Conservation (phyloP, 2,888 invertebrate species). For the Darwinula stevensoni region DNA sequence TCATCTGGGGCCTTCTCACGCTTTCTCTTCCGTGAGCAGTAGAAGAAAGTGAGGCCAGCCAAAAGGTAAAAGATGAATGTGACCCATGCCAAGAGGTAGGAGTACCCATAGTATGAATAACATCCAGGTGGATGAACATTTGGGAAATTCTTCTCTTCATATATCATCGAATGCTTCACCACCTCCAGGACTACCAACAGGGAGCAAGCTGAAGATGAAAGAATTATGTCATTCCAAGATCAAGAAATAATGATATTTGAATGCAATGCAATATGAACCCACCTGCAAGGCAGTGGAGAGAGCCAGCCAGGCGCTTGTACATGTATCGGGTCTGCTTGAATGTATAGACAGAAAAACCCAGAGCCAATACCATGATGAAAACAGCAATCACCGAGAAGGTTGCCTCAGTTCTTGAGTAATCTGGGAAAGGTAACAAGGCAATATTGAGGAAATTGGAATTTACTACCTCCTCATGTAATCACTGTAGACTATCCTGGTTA, state of each 20-base stretch:
- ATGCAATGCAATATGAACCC: slow-evolving; percentile 1
- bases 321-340: slow-evolving; percentile 56
- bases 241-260: too few species aligned
- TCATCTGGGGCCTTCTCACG: slow-evolving; percentile 50
- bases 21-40: slow-evolving; percentile 56
- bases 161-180: slow-evolving; percentile 35
- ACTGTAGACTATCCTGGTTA: too few species aligned
- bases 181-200: slow-evolving; percentile 55
- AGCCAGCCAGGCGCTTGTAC: slow-evolving; percentile 57
- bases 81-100: slow-evolving; percentile 42
- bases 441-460: too few species aligned
- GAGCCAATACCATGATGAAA: slow-evolving; percentile 47
- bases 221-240: neutral
- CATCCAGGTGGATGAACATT: slow-evolving; percentile 34
- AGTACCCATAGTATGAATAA: slow-evolving; percentile 29
- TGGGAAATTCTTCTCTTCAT: slow-evolving; percentile 31
- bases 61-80: slow-evolving; percentile 35
- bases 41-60: slow-evolving; percentile 38
- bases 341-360: slow-evolving; percentile 50
- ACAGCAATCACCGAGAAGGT: slow-evolving; percentile 55
- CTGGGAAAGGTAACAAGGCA: slow-evolving; percentile 24
- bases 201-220: slow-evolving; percentile 30
- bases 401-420: slow-evolving; percentile 50
- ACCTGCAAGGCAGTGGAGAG: slow-evolving; percentile 55
- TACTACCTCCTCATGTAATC: too few species aligned